Evolutionary conservation across 2,113 vertebrate species (phyloP).

Genomic region (Myanophis thanlyinensis): DNA sequence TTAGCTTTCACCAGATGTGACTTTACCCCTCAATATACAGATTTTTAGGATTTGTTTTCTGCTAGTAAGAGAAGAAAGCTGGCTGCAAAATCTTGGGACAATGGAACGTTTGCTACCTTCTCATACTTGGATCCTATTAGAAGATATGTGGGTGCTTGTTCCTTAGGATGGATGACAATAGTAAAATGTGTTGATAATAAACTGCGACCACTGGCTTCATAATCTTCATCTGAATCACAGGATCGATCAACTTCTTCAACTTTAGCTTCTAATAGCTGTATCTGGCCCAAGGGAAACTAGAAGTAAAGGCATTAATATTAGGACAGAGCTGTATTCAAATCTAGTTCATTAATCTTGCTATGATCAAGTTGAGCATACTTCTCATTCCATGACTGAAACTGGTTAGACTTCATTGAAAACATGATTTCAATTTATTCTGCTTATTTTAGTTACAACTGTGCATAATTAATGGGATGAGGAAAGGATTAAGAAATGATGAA

Average conservation of each 20-base stretch:
- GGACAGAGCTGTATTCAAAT: constrained; percentile 11
- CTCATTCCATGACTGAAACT: background rate
- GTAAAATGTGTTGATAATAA: constrained; percentile 81
- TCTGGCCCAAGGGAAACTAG: constrained; percentile 96
- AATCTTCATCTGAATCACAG: constrained; percentile 85
- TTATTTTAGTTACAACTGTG: background rate
- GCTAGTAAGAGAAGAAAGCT: background rate
- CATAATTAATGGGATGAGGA: background rate
- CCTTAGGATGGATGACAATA: constrained; percentile 84
- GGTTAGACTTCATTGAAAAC: background rate
- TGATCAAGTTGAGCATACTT: background rate
- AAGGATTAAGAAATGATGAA: background rate
- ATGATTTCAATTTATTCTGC: background rate
- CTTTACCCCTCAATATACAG: background rate
- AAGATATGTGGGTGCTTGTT: constrained; percentile 89
- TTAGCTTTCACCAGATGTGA: background rate
- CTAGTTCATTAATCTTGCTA: background rate
- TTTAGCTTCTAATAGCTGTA: constrained; percentile 89
- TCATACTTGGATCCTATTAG: constrained; percentile 88
- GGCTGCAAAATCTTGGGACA: background rate
- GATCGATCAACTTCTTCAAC: constrained; percentile 92
- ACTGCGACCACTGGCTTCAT: constrained; percentile 79
- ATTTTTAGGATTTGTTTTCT: background rate
- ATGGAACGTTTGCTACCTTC: constrained; percentile 74
- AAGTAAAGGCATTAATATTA: constrained; percentile 45